Evolutionary conservation across 2,888 invertebrate species (phyloP), one percentile per base, ranked within the genome.

Genomic region (Rhamphomyia laevipes): DNA sequence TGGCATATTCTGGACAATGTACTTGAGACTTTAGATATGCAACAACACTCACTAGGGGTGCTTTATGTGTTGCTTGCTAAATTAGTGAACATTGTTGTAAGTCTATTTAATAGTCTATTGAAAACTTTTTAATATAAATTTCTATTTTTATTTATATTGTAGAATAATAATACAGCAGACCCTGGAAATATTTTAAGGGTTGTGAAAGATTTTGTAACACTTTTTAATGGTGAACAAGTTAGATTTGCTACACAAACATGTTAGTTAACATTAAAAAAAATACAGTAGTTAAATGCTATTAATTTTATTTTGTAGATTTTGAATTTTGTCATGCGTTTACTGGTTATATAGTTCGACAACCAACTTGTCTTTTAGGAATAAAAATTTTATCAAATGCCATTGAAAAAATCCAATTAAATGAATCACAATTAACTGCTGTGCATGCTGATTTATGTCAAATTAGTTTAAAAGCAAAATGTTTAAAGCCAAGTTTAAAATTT

Each of bases 361-460:
- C 85, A 66, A 81, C 90, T 17, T 65, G 67, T 55, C 78, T 90
- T 57, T 77, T 84, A 63, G 95, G 94, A 16, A 90, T 96, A 51
- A 80, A 81, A 63, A 74, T 92, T 47, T 66, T 96, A 47, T 78
- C 80, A 55, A 82, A 81, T 63, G 93, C 93, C 15, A 90, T 95
- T 55, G 79, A 83, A 56, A 93, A 93, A 70, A 83, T 94, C 57
- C 88, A 91, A 64, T 71, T 88, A 17, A 83, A 82, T 70, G 87
- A 90, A 59, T 84, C 89, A 13, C 94, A 95, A 68, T 73, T 96
- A 54, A 96, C 95, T 30, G 88, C 94, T 3, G 84, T 96, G 56
- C 96, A 97, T 72, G 87, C 92, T 15, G 92, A 93, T 71, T 75
- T 96, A 47, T 93, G 92, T 66, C 91, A 92, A 69, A 74, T 96